Conservation (phyloP, 1,140 invertebrate species). For the Drosophila setifemur region DNA sequence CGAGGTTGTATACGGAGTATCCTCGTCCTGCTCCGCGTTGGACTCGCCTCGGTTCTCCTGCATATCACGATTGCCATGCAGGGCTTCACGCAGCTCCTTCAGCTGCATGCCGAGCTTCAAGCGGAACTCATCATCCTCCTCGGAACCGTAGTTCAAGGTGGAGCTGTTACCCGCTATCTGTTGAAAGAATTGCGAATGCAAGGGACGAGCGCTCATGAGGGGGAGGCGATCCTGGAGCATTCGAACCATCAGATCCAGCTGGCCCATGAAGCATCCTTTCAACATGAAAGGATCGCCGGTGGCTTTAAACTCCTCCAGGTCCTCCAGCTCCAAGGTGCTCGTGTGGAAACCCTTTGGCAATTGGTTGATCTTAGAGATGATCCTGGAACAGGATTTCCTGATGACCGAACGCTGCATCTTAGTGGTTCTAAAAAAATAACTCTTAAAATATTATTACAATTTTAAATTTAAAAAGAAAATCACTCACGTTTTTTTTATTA, state of each 20-base stretch:
- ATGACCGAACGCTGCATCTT: neutral
- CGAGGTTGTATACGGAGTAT: neutral
- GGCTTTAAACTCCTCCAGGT: neutral
- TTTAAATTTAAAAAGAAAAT: no score
- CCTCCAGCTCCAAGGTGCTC: neutral
- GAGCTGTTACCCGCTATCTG: neutral
- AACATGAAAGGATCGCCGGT: neutral
- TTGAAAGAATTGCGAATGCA: neutral
- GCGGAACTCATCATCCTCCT: constrained; percentile 10
- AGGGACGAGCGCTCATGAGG: neutral
- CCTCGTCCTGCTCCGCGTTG: neutral
- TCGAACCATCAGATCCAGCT: neutral
- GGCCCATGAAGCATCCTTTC: neutral
- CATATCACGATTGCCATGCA: neutral
- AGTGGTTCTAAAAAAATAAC: neutral
- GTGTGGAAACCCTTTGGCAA: no score
- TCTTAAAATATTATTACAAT: no score
- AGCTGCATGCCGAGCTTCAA: constrained; percentile 3
- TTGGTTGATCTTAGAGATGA: neutral
- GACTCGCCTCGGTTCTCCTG: neutral
- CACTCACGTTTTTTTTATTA: no score
- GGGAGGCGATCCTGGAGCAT: neutral
- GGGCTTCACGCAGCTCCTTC: constrained; percentile 1
- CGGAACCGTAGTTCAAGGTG: neutral
- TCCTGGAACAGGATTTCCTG: neutral